Percentiles rank a stretch among this genome's conserved stretches.
These are phyloP conservation scores for Drosophila pegasa DNA, from an alignment of 2,888 invertebrate species.

Conservation along the genomic window DNA sequence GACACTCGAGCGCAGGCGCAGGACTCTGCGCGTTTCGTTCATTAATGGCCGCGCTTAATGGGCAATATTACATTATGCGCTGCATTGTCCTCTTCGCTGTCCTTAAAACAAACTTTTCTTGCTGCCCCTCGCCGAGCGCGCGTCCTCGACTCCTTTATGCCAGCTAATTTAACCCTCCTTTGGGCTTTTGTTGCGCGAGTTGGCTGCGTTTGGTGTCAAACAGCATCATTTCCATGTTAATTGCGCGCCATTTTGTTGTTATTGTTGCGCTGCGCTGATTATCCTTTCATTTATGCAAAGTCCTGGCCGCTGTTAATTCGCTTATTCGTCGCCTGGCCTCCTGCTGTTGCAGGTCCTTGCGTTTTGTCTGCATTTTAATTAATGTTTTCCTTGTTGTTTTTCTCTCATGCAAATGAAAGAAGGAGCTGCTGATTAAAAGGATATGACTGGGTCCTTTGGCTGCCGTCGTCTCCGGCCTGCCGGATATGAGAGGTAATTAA, in stretches of 20 bases:
- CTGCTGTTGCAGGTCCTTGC: constrained; percentile 17
- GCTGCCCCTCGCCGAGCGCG: constrained; percentile 11
- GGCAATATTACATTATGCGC: constrained; percentile 85
- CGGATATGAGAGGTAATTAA: constrained; percentile 76
- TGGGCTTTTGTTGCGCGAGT: constrained; percentile 47
- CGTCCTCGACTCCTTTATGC: constrained; percentile 14
- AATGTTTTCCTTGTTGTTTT: constrained; percentile 70
- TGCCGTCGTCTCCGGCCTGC: constrained; percentile 34
- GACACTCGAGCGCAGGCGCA: constrained; percentile 57
- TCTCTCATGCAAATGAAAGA: constrained; percentile 75
- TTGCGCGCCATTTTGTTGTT: constrained; percentile 75
- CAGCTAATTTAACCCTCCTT: constrained; percentile 77
- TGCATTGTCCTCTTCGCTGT: constrained; percentile 63
- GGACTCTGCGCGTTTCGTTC: constrained; percentile 54
- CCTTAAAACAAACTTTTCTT: constrained; percentile 64
- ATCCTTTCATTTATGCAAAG: constrained; percentile 84
- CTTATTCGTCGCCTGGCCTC: constrained; percentile 73
- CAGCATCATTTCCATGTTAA: constrained; percentile 80
- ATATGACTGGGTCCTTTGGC: constrained; percentile 51
- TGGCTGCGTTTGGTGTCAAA: constrained; percentile 68
- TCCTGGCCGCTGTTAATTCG: constrained; percentile 81
- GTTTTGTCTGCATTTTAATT: constrained; percentile 77
- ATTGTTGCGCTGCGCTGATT: constrained; percentile 71
- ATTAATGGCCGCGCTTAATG: constrained; percentile 85
- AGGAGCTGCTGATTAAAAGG: constrained; percentile 72